Percentiles rank a stretch among this genome's conserved stretches.
phyloP scores from a whole-genome alignment of 2,888 invertebrate species.

The Drosophila kuntzei region DNA sequence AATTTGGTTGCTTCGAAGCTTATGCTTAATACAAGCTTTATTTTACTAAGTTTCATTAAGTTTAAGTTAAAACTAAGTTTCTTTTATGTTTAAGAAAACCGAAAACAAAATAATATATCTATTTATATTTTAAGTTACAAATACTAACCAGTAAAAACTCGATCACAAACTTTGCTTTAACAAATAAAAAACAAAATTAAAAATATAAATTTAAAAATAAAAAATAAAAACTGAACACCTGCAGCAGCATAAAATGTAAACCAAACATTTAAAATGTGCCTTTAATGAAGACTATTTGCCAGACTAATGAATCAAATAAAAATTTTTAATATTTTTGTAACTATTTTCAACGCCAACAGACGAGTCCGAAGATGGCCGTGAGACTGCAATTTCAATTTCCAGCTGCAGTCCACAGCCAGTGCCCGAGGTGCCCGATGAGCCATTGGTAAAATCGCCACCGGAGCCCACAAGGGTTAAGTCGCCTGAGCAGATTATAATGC shows the following conservation, averaged over 20 bases:
- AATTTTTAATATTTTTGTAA: conserved; percentile 24
- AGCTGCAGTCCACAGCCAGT: conserved; percentile 84
- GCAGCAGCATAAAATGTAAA: conserved; percentile 53
- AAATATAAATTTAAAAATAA: conserved; percentile 12
- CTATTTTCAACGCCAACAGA: conserved; percentile 72
- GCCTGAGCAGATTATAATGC: conserved; percentile 96
- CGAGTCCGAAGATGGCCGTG: conserved; percentile 83
- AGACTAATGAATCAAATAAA: conserved; percentile 11
- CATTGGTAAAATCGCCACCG: conserved; percentile 95
- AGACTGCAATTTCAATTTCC: conserved; percentile 84
- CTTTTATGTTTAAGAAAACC: conserved; percentile 45
- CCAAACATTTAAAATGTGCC: conserved; percentile 50
- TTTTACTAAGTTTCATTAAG: conserved; percentile 63
- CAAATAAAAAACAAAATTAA: conserved; percentile 28
- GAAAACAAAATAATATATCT: conserved; percentile 22
- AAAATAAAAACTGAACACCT: conserved; percentile 45
- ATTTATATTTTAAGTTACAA: conserved; percentile 61
- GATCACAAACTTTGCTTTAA: conserved; percentile 72
- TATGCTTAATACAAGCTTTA: conserved; percentile 68
- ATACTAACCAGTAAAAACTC: conserved; percentile 73
- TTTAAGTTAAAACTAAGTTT: conserved; percentile 57
- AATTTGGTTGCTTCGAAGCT: conserved; percentile 72
- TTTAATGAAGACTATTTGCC: conserved; percentile 32
- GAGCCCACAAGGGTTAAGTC: conserved; percentile 97
- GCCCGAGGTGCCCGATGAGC: conserved; percentile 86